Evolutionary conservation across 2,797 vertebrate species (phyloP), one percentile per base, ranked within the genome.

Genomic region (Sebastolobus alascanus): DNA sequence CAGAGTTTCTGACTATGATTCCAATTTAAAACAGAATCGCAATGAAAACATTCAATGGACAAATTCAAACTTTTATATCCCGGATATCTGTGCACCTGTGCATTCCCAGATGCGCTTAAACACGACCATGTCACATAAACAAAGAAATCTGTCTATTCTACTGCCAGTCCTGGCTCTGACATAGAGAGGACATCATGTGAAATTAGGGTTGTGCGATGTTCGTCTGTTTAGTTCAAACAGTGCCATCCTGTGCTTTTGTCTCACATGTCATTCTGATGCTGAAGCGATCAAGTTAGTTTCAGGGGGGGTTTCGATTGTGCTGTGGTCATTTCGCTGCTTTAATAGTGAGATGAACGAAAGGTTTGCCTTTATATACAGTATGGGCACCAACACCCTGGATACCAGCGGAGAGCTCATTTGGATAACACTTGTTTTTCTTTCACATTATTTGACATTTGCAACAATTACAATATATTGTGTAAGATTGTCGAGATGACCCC

Each of bases 131-230:
- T 66, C 72, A 64, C 27, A 60, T 29, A 50, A 87, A 85, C 72
- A 87, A 80, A 84, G 71, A 73, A 73, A 76, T 79, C 74, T 75
- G 79, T 82, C 69, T 55, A 5, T 37, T 75, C 18, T 11, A 59
- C 46, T 50, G 27, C 37, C 50, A 61, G 40, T 37, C 76, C 73
- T 75, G 50, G 61, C 73, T 72, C 50, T 6, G 54, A 18, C 29
- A 33, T 22, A 16, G 60, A 65, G 9, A n/a, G 37, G 20, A 66
- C 66, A 61, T 70, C 54, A 55, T 78, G 81, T 72, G 59, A 79
- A 77, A 73, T 75, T 54, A 61, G 50, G 54, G 50, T 52, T 63
- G 65, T 66, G 56, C 38, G 29, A 74, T 74, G 63, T 79, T 76
- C 46, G 1, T 84, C 76, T 82, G 79, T 83, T 68, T 60, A 67